phyloP scores from a whole-genome alignment of 2,113 vertebrate species.

The Amazona guildingii region DNA sequence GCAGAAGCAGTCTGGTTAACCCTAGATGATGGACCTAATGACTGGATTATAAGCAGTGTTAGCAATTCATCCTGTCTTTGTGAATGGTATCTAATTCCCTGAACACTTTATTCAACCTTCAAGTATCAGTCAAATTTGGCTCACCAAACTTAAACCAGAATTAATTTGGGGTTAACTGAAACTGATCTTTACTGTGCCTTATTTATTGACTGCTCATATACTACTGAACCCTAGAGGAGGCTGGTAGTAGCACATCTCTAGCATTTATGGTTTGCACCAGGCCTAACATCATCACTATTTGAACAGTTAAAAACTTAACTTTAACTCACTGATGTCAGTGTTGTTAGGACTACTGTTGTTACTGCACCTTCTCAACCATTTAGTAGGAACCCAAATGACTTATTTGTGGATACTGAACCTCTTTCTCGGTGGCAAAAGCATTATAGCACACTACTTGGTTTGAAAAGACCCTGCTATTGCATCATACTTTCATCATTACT shows the following conservation, averaged over 20 bases:
- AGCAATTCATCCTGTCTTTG: neutral
- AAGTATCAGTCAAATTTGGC: neutral
- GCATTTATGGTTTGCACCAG: neutral
- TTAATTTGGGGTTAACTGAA: neutral
- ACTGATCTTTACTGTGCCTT: neutral
- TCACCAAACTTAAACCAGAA: neutral
- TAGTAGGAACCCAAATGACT: neutral
- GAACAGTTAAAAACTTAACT: neutral
- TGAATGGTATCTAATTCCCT: neutral
- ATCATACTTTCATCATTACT: neutral
- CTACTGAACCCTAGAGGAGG: neutral
- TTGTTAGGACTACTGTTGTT: neutral
- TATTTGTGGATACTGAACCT: neutral
- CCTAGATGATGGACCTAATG: neutral
- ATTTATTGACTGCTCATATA: neutral
- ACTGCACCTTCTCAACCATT: neutral
- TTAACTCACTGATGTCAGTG: neutral
- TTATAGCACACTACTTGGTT: too few relatives aligned
- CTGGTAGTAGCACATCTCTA: neutral
- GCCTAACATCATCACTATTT: neutral
- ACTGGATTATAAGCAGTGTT: neutral
- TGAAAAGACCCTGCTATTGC: neutral
- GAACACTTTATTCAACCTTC: neutral
- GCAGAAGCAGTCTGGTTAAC: neutral
- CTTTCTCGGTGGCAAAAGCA: neutral